Evolutionary conservation across 1,140 invertebrate species (phyloP), one percentile per base, ranked within the genome.

Genomic region (Cephus cinctus): DNA sequence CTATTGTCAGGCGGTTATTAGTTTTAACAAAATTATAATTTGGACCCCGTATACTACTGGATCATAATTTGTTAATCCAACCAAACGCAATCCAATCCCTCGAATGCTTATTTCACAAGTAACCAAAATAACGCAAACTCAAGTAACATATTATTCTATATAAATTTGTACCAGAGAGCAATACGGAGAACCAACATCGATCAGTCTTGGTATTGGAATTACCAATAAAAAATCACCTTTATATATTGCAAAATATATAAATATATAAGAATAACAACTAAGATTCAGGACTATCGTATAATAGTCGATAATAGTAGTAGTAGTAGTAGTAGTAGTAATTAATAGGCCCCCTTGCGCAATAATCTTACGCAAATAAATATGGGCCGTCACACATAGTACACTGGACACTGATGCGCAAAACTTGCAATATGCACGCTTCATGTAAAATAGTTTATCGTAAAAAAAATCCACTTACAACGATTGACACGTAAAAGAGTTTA

Each of bases 181-280:
- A 62, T 61, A 57, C 35, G 53, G 53, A 56, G 54, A 67, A 70
- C 67, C 69, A 71, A 71, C 69, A 71, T 65, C 69, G 67, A 70
- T 71, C 69, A 71, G 69, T 71, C 69, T 71, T 71, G 63, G 57
- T 59, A 70, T 71, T 67, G 61, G 57, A 61, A 55, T 69, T 65
- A 67, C 44, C 50, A 61, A 67, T 69, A 70, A 66, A 63, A n/a
- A 62, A 63, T 70, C 59, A 63, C 51, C 45, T 60, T n/a, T 57
- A 66, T 54, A 61, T 51, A 66, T 67, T 70, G 67, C 66, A 67
- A 67, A 64, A 66, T 62, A 71, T 68, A 71, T 70, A 69, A 67
- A 69, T 69, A 69, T 71, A 71, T 54, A 65, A 69, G 63, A 69
- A 69, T 67, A 69, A 69, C 59, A 71, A 70, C 58, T 69, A 70